Percentiles rank a stretch among this genome's conserved stretches.
These are phyloP conservation scores for Carabus problematicus DNA, from an alignment of 2,888 invertebrate genomes.

Conservation along the genomic window DNA sequence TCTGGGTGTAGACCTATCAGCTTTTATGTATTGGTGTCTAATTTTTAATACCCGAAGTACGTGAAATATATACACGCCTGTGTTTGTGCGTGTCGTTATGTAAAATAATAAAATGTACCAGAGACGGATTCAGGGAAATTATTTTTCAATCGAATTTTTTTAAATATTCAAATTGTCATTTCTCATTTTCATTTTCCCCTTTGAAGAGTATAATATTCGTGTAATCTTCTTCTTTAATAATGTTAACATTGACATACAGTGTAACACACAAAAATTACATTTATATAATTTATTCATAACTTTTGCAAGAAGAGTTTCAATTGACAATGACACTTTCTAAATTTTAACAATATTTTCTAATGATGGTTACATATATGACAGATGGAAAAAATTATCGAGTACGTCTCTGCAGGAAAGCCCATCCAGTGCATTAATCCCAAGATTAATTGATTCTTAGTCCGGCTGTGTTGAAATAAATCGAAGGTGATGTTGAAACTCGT, in stretches of 20 bases:
- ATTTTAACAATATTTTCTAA: neutral
- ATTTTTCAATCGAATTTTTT: too few relatives aligned
- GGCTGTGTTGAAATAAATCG: constrained; percentile 46
- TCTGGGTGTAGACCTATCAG: too few relatives aligned
- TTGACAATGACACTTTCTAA: neutral
- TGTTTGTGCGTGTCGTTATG: constrained; percentile 22
- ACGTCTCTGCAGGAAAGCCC: constrained; percentile 22
- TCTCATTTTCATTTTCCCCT: too few relatives aligned
- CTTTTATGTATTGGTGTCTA: constrained; percentile 11
- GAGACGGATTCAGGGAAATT: constrained; percentile 22
- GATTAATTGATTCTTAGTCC: constrained; percentile 48
- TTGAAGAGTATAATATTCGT: too few relatives aligned
- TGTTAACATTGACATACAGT: too few relatives aligned
- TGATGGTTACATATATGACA: neutral
- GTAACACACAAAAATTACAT: too few relatives aligned
- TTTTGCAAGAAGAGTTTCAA: too few relatives aligned
- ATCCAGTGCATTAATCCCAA: constrained; percentile 47
- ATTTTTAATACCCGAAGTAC: constrained; percentile 25
- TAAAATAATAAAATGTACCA: constrained; percentile 21
- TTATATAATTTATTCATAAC: too few relatives aligned
- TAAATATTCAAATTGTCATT: too few relatives aligned
- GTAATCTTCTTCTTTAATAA: too few relatives aligned
- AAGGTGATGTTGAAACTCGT: constrained; percentile 44
- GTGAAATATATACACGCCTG: constrained; percentile 28
- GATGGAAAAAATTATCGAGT: constrained; percentile 4